These are phyloP conservation scores for Leptopilina myrica DNA, from an alignment of 2,888 invertebrate species.

Conservation along the genomic window DNA sequence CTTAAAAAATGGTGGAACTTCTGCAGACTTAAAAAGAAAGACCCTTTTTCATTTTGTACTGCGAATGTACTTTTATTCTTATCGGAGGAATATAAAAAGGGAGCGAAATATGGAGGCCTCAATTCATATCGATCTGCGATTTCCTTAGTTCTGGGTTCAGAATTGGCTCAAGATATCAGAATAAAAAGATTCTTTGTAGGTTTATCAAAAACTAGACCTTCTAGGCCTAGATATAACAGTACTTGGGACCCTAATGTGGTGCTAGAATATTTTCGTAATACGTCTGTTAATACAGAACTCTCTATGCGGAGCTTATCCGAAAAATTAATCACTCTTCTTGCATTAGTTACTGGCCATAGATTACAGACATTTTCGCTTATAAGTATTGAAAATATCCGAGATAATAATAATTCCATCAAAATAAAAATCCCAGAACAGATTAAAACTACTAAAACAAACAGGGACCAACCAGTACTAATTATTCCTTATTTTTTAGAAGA, in stretches of 20 bases:
- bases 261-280: constrained; percentile 27
- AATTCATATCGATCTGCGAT: constrained; percentile 45
- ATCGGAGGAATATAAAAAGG: constrained; percentile 8
- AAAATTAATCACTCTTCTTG: background rate
- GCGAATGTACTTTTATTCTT: constrained; percentile 24
- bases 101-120: background rate
- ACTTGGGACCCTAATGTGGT: constrained; percentile 47
- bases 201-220: constrained; percentile 40
- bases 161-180: constrained; percentile 42
- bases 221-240: constrained; percentile 42
- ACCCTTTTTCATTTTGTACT: constrained; percentile 3
- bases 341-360: constrained; percentile 20
- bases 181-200: constrained; percentile 54
- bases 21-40: constrained; percentile 23
- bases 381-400: constrained; percentile 41
- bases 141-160: constrained; percentile 33
- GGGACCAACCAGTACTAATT: constrained; percentile 50
- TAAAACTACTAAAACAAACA: constrained; percentile 50
- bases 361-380: constrained; percentile 35
- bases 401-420: constrained; percentile 41
- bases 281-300: background rate
- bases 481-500: constrained; percentile 50
- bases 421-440: constrained; percentile 40
- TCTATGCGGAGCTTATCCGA: background rate
- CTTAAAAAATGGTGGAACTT: constrained; percentile 49